Evolutionary conservation across 2,113 vertebrate genomes (phyloP).

Genomic region (Mixornis gularis): DNA sequence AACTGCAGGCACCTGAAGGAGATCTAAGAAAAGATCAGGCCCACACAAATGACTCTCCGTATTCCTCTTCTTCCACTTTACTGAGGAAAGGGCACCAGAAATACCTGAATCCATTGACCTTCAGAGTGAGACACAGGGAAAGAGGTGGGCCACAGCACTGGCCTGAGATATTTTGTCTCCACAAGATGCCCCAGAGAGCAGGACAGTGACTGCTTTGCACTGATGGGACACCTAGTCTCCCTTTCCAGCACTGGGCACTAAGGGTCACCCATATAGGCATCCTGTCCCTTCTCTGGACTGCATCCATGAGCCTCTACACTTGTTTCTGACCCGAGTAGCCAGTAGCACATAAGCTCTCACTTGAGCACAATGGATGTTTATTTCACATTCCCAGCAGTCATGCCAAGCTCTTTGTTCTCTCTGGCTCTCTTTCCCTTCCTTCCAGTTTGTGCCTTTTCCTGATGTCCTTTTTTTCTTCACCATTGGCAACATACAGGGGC

Average conservation of each 20-base stretch:
- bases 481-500: not conserved
- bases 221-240: not conserved
- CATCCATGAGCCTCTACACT: not conserved
- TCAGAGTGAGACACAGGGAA: not conserved
- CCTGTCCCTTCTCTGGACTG: not conserved
- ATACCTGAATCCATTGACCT: not conserved
- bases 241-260: not conserved
- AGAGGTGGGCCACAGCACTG: not conserved
- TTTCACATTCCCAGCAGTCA: not conserved
- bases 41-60: not conserved
- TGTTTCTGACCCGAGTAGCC: not conserved
- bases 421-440: not conserved
- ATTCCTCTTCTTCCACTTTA: not conserved
- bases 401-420: not conserved
- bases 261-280: not conserved
- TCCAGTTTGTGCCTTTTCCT: not conserved
- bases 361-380: not conserved
- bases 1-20: conserved; percentile 15
- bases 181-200: not conserved
- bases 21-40: conserved; percentile 46
- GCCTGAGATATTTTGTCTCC: not conserved
- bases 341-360: not conserved
- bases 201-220: not conserved
- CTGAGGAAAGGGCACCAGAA: not conserved
- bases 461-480: not conserved